Evolutionary conservation across 2,797 vertebrate genomes (phyloP).

Genomic region (Poecilia picta): DNA sequence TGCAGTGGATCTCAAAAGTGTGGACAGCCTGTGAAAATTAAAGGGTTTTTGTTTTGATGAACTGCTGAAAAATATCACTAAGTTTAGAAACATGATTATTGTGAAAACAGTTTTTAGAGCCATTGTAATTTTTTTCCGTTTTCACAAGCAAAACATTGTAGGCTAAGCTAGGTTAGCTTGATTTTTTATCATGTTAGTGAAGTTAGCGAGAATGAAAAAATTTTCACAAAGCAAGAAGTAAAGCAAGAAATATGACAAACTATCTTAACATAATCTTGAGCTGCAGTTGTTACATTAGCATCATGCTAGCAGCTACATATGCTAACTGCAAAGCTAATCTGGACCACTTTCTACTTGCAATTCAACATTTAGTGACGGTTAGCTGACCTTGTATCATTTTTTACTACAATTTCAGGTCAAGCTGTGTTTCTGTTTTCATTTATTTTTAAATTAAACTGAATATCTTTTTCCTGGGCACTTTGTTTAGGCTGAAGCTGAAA

Average conservation of each 20-base stretch:
- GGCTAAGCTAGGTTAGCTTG: neutral
- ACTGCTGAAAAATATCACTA: neutral
- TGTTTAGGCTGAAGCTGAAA: neutral
- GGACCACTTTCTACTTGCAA: neutral
- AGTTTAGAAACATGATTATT: neutral
- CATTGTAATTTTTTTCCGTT: neutral
- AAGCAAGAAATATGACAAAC: neutral
- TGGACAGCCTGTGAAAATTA: neutral
- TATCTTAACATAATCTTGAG: neutral
- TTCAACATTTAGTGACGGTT: neutral
- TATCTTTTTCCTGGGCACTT: neutral
- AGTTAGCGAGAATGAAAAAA: neutral
- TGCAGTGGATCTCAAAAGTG: neutral
- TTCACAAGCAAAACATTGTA: neutral
- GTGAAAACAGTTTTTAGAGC: too few relatives aligned
- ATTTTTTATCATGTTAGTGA: neutral
- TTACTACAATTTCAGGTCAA: neutral
- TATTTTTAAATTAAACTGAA: neutral
- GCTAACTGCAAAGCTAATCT: conserved; percentile 2
- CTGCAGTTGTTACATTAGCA: neutral
- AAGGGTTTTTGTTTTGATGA: neutral
- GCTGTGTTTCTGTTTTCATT: too few relatives aligned
- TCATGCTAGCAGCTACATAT: neutral
- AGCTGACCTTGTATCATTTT: neutral
- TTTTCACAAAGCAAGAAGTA: neutral